Evolutionary conservation across 2,797 vertebrate species (phyloP), one percentile per base, ranked within the genome.

Genomic region (Meda fulgida): DNA sequence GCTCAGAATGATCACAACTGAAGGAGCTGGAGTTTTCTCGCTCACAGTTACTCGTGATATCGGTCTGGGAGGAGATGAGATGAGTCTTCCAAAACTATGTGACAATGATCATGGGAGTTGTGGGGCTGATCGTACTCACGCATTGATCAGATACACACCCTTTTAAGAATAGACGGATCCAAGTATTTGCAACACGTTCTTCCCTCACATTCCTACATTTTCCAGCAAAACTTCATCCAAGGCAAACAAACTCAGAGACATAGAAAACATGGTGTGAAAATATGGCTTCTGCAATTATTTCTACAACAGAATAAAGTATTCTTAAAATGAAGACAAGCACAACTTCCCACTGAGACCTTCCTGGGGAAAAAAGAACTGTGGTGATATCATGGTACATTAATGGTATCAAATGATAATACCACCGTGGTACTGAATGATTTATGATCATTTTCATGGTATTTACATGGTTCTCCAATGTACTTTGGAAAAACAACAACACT

Each of bases 101-200:
- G 80, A 87, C 84, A 66, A 63, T 60, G 38, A 85, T 84, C 78
- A 75, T 67, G 72, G 84, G 86, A 83, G 78, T 85, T 85, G 76
- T 80, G 81, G 81, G 82, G 79, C 66, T 58, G 23, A 83, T 69
- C 29, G 18, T 53, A 58, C n/a, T 29, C 69, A 51, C 14, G 26
- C 55, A 34, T 60, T 70, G 40, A 29, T 70, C 36, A 80, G 21
- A 66, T 10, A 86, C 83, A 87, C 87, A 85, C 73, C 63, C 86
- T 79, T 84, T 83, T 34, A 77, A 26, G 53, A 77, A 43, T 13
- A 84, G 53, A 85, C 71, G 19, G 78, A 71, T 86, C 86, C 86
- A 87, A 67, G 71, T 34, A 81, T 86, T 71, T 63, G 67, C 76
- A 79, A 84, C 73, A 82, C 63, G 65, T 76, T 79, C 78, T 78